Evolutionary conservation across 2,888 invertebrate species (phyloP).

Genomic region (Stramonita haemastoma): DNA sequence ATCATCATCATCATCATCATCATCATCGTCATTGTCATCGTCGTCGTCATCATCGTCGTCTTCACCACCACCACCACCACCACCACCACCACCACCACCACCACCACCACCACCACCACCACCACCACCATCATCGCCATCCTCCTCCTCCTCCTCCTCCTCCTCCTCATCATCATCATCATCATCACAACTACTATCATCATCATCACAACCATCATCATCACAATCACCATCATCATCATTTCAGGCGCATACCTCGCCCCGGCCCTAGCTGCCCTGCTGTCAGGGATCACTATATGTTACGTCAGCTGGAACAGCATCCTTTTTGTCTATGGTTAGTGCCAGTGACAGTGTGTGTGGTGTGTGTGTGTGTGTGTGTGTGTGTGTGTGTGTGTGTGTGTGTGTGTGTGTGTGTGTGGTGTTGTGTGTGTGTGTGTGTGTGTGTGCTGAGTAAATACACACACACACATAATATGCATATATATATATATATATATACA

Average conservation of each 20-base stretch:
- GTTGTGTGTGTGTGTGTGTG: neutral
- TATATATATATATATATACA: too few relatives aligned
- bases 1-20: neutral
- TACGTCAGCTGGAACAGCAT: constrained; percentile 57
- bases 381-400: neutral
- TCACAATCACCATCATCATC: neutral
- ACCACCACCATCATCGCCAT: too few relatives aligned
- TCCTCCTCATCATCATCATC: neutral
- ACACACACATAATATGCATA: too few relatives aligned
- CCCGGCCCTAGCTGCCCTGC: constrained; percentile 57
- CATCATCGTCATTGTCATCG: too few relatives aligned
- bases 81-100: too few relatives aligned
- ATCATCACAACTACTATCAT: neutral
- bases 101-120: too few relatives aligned
- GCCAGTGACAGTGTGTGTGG: neutral
- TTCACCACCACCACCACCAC: too few relatives aligned
- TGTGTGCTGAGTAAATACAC: too few relatives aligned
- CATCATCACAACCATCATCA: neutral
- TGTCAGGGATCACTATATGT: constrained; percentile 54
- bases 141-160: neutral
- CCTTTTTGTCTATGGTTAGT: constrained; percentile 60
- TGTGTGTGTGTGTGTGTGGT: neutral
- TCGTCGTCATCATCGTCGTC: too few relatives aligned
- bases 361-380: neutral
- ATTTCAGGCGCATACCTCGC: constrained; percentile 57